These are phyloP conservation scores for Protosalanx chinensis DNA, from an alignment of 2,797 vertebrate species.

Conservation along the genomic window DNA sequence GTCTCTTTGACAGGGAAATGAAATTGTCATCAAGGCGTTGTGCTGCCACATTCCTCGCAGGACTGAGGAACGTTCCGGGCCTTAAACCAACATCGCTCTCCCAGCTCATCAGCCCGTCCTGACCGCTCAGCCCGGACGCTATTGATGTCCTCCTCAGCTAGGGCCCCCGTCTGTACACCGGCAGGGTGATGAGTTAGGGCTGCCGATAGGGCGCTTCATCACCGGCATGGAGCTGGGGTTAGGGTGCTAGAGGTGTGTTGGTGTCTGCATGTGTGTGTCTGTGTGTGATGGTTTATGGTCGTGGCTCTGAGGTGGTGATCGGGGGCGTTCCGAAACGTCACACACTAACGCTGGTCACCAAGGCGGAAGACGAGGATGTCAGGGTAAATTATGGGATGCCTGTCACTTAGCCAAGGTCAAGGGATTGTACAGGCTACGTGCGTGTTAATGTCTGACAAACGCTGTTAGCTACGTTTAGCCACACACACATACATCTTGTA, in stretches of 20 bases:
- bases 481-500: background rate
- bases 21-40: conserved; percentile 28
- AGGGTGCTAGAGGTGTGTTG: conserved; percentile 24
- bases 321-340: conserved; percentile 16
- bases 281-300: too few relatives aligned
- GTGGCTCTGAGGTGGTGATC: conserved; percentile 11
- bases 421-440: background rate
- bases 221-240: conserved; percentile 15
- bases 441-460: conserved; percentile 3
- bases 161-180: conserved; percentile 6
- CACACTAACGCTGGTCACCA: conserved; percentile 1
- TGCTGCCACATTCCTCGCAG: conserved; percentile 21
- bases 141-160: conserved; percentile 31
- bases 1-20: conserved; percentile 7
- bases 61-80: conserved; percentile 16
- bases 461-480: background rate
- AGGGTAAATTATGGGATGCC: conserved; percentile 13
- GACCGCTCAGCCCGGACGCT: conserved; percentile 27
- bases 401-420: conserved; percentile 17
- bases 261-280: background rate
- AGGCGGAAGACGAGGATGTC: conserved; percentile 5
- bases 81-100: conserved; percentile 37
- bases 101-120: conserved; percentile 26
- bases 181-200: conserved; percentile 27
- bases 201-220: conserved; percentile 19